Base-by-base conservation (phyloP, 2,797 vertebrate species). In the Limosa lapponica region DNA sequence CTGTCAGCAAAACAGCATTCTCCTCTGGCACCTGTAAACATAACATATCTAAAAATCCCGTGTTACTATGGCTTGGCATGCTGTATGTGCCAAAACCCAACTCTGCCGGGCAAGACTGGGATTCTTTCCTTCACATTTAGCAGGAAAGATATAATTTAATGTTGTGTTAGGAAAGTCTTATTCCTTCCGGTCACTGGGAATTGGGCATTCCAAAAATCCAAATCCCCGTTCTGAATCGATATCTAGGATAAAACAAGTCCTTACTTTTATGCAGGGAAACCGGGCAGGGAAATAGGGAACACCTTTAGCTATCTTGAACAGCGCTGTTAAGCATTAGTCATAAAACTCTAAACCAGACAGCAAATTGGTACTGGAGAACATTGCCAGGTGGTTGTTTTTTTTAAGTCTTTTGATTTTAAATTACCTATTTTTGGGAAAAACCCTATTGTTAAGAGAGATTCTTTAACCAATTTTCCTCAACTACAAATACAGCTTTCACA, bases 1-100 rank as follows among this genome's bases (percentile, higher is more conserved):
- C 49, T 89, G 54, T 58, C 30, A 74, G 44, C 22, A 83, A 36
- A 12, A 4, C n/a, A 91, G 30, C 43, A 51, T 51, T 74, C 25
- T 46, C 14, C 27, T 43, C 87, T 71, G 78, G 27, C 65, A 72
- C 18, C 37, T 41, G 27, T 18, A 71, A 82, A 61, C 19, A n/a
- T 15, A 70, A 62, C 30, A 36, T 0, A 54, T 1, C 6, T 22
- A 71, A 73, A 58, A 73, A 52, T 13, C 52, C 0, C 0, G 0
- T 13, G 15, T 43, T 24, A 58, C 58, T 25, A 24, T 0, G 0
- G 34, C 62, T 87, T 14, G 5, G 14, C 23, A 48, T 0, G 0
- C 49, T 48, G 46, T 37, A 28, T 0, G 7, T 13, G 3, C 24
- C 36, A 81, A 72, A 85, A 41, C 37, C 13, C 58, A 81, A 14